Percentiles rank a stretch among this genome's conserved stretches.
Conservation (phyloP, 2,888 invertebrate species). For the Hypomecis atomaria region DNA sequence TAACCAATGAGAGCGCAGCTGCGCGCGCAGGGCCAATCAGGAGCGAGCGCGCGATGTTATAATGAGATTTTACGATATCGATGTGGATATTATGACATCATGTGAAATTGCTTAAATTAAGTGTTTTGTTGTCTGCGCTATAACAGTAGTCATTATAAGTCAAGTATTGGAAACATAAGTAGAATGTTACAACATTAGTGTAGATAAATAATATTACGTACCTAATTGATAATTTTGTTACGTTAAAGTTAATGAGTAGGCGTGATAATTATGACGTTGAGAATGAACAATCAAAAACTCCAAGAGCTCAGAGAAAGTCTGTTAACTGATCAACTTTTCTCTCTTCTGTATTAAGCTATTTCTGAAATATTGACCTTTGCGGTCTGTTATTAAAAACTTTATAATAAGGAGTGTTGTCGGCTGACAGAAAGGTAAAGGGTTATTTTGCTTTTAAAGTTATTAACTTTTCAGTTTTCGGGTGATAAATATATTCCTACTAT, state of each 20-base stretch:
- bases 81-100: too few relatives aligned
- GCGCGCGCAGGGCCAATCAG: too few relatives aligned
- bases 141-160: too few relatives aligned
- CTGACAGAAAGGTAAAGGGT: not conserved
- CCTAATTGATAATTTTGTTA: not conserved
- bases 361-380: slow-evolving; percentile 2
- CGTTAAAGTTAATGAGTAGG: not conserved
- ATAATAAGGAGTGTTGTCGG: not conserved
- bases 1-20: too few relatives aligned
- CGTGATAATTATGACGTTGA: not conserved
- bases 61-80: too few relatives aligned
- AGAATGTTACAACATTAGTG: too few relatives aligned
- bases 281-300: slow-evolving; percentile 6
- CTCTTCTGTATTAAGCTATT: slow-evolving; percentile 3
- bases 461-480: not conserved
- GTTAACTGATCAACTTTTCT: not conserved
- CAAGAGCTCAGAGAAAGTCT: not conserved
- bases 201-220: too few relatives aligned
- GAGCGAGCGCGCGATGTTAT: too few relatives aligned
- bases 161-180: too few relatives aligned
- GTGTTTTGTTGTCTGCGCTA: too few relatives aligned
- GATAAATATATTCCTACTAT: too few relatives aligned
- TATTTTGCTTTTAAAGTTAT: not conserved
- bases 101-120: too few relatives aligned
- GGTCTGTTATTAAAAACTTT: slow-evolving; percentile 9